Conservation (phyloP, 2,797 vertebrate species). For the Vireo griseus region DNA sequence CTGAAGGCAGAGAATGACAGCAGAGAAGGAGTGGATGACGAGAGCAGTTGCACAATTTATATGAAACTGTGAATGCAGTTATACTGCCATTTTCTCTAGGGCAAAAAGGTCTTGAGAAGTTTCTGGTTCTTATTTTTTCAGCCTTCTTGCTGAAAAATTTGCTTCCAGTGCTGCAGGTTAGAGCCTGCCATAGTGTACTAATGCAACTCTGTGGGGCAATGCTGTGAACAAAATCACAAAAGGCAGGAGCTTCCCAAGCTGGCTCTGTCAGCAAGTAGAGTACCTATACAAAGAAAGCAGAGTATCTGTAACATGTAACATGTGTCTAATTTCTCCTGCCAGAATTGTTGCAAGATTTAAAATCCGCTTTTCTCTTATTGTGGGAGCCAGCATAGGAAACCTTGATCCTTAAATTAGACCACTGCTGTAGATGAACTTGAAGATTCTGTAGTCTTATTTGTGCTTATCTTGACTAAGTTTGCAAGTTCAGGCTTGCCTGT, state of each 20-base stretch:
- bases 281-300: background rate
- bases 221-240: background rate
- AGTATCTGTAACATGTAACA: fast-evolving
- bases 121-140: background rate
- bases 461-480: background rate
- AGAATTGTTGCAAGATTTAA: background rate
- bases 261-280: background rate
- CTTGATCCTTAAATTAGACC: background rate
- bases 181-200: fast-evolving
- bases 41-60: background rate
- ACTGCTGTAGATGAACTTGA: background rate
- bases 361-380: background rate
- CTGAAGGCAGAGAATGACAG: background rate
- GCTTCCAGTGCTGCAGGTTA: background rate
- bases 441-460: background rate
- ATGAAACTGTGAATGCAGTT: background rate
- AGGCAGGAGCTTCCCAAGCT: background rate
- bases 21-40: background rate
- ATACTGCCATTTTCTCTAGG: background rate
- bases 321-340: background rate
- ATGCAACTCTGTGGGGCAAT: background rate
- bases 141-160: background rate
- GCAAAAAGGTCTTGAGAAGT: background rate
- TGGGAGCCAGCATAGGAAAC: background rate
- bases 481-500: background rate